Percentiles rank a stretch among this genome's conserved stretches.
Evolutionary conservation across 2,113 vertebrate species (phyloP).

Genomic region (Neolamprologus fasciatus): DNA sequence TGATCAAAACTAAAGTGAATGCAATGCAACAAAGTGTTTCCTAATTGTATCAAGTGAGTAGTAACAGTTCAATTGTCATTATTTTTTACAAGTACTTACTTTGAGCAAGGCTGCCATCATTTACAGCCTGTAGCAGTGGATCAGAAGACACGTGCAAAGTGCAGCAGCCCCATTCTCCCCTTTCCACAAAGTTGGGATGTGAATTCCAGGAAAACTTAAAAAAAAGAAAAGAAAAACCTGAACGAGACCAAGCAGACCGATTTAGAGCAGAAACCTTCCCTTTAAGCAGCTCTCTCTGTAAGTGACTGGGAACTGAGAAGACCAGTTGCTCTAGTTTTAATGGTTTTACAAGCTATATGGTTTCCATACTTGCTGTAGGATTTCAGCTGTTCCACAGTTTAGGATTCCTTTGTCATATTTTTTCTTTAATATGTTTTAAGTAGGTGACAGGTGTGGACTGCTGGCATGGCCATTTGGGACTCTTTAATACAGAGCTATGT

Average conservation of each 20-base stretch:
- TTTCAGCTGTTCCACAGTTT: not conserved
- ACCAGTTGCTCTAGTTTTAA: not conserved
- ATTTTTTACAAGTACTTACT: not conserved
- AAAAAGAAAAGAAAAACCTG: not conserved
- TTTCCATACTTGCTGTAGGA: not conserved
- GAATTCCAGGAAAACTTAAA: not conserved
- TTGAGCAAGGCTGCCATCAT: not conserved
- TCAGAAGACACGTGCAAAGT: not conserved
- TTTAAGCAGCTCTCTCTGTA: not conserved
- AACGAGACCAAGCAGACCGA: not conserved
- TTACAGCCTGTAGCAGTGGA: not conserved
- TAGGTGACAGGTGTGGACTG: not conserved
- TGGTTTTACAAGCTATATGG: not conserved
- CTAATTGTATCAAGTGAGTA: not conserved
- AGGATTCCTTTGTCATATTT: not conserved
- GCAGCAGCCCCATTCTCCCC: not conserved
- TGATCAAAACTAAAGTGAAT: not conserved
- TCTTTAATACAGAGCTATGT: not conserved
- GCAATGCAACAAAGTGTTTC: not conserved
- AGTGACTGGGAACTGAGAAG: rapidly evolving
- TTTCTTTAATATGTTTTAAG: not conserved
- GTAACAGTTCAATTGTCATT: not conserved
- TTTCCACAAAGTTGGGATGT: not conserved
- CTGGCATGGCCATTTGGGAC: not conserved
- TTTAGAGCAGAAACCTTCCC: not conserved